A percentile compares a stretch with the other conserved stretches of the same genome.
Evolutionary conservation across 2,113 vertebrate species (phyloP).

Genomic region (Argyrosomus japonicus): DNA sequence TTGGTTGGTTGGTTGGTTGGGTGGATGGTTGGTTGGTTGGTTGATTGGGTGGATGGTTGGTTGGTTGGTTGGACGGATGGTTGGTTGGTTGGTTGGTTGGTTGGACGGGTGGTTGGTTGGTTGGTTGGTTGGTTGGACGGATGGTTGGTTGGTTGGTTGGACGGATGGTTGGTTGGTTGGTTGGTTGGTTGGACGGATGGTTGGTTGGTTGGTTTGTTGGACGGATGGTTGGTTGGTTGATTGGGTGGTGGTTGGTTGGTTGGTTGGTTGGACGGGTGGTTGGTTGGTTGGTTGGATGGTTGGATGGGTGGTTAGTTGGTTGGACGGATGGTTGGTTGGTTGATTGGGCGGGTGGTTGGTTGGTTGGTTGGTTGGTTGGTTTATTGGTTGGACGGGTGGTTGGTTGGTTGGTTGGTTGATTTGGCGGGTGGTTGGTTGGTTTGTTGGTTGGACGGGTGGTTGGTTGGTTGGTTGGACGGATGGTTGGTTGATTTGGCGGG

Average conservation of each 20-base stretch:
- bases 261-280: rapidly evolving
- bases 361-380: not conserved
- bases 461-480: no score
- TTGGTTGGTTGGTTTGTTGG: not conserved
- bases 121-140: not conserved
- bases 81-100: not conserved
- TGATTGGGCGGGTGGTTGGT: rapidly evolving
- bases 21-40: not conserved
- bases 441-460: no score
- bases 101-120: rapidly evolving
- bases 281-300: not conserved
- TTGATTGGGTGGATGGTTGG: not conserved
- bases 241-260: no score
- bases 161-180: rapidly evolving
- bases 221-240: no score
- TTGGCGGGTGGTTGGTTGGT: no score
- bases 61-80: not conserved
- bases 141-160: not conserved
- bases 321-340: not conserved
- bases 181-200: not conserved
- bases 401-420: no score
- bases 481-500: no score
- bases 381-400: no score
- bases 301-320: not conserved
- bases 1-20: rapidly evolving